These are phyloP conservation scores for Momotus momota DNA, from an alignment of 2,797 vertebrate genomes.

Conservation along the genomic window DNA sequence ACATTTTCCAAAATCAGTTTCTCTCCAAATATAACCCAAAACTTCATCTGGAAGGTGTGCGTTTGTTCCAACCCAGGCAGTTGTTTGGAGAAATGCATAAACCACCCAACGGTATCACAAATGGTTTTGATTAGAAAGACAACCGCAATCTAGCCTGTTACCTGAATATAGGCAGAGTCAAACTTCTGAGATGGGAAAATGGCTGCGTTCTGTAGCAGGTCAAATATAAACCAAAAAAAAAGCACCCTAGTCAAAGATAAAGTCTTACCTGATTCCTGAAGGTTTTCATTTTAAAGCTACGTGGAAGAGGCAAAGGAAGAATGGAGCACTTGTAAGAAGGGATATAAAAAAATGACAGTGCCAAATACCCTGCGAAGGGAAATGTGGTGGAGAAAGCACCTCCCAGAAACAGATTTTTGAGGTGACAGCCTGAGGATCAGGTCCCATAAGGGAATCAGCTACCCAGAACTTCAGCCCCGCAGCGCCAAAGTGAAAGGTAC, in stretches of 20 bases:
- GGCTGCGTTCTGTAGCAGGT: background rate
- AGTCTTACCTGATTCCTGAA: slow-evolving; percentile 5
- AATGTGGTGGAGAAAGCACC: background rate
- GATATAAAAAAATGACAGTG: background rate
- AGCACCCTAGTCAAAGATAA: background rate
- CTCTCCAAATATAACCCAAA: background rate
- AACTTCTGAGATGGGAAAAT: background rate
- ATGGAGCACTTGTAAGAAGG: background rate
- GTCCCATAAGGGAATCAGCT: background rate
- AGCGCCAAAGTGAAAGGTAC: background rate
- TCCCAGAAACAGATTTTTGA: background rate
- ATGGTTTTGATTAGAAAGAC: background rate
- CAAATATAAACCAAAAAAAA: background rate
- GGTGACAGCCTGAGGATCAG: background rate
- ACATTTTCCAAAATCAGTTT: background rate
- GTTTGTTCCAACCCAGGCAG: background rate
- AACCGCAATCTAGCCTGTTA: background rate
- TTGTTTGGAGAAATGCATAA: background rate
- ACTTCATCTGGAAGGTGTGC: background rate
- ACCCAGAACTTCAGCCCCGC: background rate
- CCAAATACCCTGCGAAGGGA: background rate
- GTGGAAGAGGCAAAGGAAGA: slow-evolving; percentile 27
- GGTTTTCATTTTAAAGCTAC: slow-evolving; percentile 14
- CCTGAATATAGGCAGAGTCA: background rate
- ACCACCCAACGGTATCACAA: background rate